phyloP scores from a whole-genome alignment of 2,888 invertebrate species.

The Macroteleia sp. region DNA sequence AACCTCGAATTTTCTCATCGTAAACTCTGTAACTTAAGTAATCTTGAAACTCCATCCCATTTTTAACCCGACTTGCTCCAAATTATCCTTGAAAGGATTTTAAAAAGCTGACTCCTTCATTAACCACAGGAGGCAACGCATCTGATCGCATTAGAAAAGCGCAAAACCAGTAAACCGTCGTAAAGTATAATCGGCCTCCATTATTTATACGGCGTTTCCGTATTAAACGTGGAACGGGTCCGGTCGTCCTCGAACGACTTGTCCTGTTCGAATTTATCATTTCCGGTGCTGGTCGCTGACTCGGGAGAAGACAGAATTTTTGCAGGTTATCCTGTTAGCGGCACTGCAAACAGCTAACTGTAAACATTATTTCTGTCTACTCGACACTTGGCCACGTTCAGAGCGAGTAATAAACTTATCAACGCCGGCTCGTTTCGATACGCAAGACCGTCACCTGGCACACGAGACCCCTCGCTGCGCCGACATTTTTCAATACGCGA shows the following conservation, averaged over 20 bases:
- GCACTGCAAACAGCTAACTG: constrained; percentile 47
- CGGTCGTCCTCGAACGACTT: constrained; percentile 18
- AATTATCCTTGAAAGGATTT: constrained; percentile 30
- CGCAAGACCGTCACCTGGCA: constrained; percentile 46
- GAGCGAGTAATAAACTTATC: constrained; percentile 55
- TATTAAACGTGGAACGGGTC: constrained; percentile 25
- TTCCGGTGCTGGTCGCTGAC: constrained; percentile 29
- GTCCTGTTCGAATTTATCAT: constrained; percentile 50
- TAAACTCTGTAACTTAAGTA: constrained; percentile 23
- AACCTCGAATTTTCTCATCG: constrained; percentile 35
- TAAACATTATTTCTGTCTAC: constrained; percentile 46
- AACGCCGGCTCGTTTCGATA: constrained; percentile 22
- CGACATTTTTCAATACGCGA: constrained; percentile 9
- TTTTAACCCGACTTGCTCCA: constrained; percentile 12
- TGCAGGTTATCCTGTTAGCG: constrained; percentile 33
- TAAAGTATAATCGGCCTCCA: constrained; percentile 47
- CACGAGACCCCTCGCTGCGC: constrained; percentile 25
- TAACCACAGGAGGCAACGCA: constrained; percentile 13
- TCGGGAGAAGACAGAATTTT: not conserved
- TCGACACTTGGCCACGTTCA: constrained; percentile 12
- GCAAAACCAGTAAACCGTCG: constrained; percentile 39
- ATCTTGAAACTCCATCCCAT: constrained; percentile 2
- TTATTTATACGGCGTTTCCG: constrained; percentile 51
- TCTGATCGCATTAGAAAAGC: constrained; percentile 10
- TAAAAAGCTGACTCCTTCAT: constrained; percentile 29